Evolutionary conservation across 2,888 invertebrate genomes (phyloP), one percentile per base, ranked within the genome.

Genomic region (Drosophila lutescens): DNA sequence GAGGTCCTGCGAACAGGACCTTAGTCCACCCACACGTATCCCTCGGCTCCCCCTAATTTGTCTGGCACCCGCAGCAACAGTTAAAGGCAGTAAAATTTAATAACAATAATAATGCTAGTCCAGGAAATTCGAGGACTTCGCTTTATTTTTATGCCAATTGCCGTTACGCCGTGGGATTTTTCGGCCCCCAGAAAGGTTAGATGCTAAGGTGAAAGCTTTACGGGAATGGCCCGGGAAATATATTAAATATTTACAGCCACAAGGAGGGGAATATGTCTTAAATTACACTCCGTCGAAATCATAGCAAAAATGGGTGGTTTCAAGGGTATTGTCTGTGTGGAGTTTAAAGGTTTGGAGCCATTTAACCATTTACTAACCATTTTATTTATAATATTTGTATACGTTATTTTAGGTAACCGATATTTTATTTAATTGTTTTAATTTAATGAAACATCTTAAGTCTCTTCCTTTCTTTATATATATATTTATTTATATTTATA

Each of bases 11-110:
- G 15, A 20, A 32, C 38, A 58, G 63, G 59, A 59, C 53, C 20
- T 46, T 34, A 32, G n/a, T 40, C 34, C 34, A 36, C 20, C 20
- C 50, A 10, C 55, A 40, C 41, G n/a, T 3, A 7, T 13, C 34
- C 36, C 10, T 40, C 17, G 46, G 60, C 65, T 36, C 43, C 26
- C 65, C 50, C 76, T 74, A 78, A 79, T 85, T 76, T 79, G 81
- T 81, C 79, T 79, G 67, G 44, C 56, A 60, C 23, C 44, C 38
- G 30, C 74, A 70, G 85, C 87, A 85, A 87, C 85, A 85, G 85
- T 87, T 87, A 85, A 78, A 76, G 88, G 78, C 80, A 76, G 75
- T 88, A 86, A 88, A 86, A 88, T 86, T 86, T 88, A 88, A 88
- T 86, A 88, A 86, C 86, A 85, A 87, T 87, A 84, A 84, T 84